Conservation (phyloP, 2,113 vertebrate species). For the Odontophorus gujanensis region DNA sequence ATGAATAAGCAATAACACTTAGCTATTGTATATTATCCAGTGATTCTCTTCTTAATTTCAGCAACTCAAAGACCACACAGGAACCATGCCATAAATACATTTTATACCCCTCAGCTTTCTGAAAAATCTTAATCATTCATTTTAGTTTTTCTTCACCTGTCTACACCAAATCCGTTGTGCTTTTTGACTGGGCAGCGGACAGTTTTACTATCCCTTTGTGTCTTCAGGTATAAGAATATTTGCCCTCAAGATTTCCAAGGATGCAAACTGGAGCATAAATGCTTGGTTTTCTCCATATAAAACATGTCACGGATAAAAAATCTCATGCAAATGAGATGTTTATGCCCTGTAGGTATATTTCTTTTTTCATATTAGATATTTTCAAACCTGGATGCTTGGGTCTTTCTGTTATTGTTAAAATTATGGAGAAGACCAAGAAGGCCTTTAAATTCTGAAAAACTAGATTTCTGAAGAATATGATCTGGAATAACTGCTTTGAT, state of each 20-base stretch:
- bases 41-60: background rate
- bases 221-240: background rate
- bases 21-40: background rate
- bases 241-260: background rate
- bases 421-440: background rate
- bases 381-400: background rate
- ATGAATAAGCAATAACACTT: background rate
- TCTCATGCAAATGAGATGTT: background rate
- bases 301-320: background rate
- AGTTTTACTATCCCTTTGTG: background rate
- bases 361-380: background rate
- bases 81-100: background rate
- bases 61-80: background rate
- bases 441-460: background rate
- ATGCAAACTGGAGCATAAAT: background rate
- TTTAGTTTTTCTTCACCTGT: background rate
- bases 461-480: background rate
- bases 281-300: background rate
- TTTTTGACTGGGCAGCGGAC: background rate
- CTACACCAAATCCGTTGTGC: background rate
- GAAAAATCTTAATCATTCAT: background rate
- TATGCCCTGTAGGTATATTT: background rate
- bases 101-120: background rate
- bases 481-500: background rate
- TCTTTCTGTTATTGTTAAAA: background rate